These are phyloP conservation scores for Silurus asotus DNA, from an alignment of 2,113 vertebrate species.

Conservation along the genomic window DNA sequence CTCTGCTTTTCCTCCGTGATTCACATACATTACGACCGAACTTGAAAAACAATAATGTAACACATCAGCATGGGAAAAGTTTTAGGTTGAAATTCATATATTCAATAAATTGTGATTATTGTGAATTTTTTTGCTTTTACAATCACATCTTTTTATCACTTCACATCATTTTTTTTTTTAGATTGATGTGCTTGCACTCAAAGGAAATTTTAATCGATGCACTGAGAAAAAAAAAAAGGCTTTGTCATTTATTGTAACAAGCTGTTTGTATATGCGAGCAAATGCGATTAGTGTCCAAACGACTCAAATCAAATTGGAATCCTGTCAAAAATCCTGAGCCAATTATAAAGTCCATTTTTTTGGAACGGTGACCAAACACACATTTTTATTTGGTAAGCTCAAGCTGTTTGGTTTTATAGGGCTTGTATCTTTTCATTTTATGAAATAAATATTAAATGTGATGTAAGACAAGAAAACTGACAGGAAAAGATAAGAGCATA, in stretches of 20 bases:
- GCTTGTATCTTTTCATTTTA: background rate
- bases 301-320: background rate
- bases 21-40: background rate
- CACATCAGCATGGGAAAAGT: background rate
- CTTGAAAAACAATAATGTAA: background rate
- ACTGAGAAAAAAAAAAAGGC: background rate
- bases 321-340: background rate
- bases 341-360: background rate
- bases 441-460: background rate
- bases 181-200: background rate
- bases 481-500: background rate
- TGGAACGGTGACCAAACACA: background rate
- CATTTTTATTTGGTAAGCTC: background rate
- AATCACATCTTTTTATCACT: background rate
- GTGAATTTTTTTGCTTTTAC: background rate
- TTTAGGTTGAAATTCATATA: background rate
- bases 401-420: background rate
- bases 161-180: background rate
- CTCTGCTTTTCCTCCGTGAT: background rate
- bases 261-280: background rate
- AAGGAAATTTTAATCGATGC: background rate
- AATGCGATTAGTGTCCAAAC: background rate
- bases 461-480: too few species aligned
- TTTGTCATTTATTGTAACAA: background rate
- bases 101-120: background rate